Percentiles rank a stretch among this genome's conserved stretches.
Evolutionary conservation across 2,113 vertebrate genomes (phyloP).

Genomic region (Phyllostomus hastatus): DNA sequence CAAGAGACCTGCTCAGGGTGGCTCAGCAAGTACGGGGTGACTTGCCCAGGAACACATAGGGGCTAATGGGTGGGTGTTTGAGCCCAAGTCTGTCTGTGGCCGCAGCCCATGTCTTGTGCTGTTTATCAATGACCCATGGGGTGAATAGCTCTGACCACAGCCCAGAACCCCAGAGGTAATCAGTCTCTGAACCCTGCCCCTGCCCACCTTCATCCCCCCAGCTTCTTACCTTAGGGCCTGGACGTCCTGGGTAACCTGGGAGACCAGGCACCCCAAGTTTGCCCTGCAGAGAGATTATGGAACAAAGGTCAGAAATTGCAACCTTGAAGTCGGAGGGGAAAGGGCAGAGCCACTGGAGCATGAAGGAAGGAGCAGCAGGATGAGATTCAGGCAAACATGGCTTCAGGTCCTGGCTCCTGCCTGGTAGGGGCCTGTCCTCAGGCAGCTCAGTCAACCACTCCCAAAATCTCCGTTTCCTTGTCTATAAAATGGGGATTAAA

Average conservation of each 20-base stretch:
- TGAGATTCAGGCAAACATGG: background rate
- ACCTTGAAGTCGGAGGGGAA: rapidly evolving
- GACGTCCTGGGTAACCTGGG: constrained; percentile 87
- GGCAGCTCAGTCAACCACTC: background rate
- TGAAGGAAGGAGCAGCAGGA: rapidly evolving
- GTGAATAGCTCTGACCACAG: background rate
- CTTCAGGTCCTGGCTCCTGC: background rate
- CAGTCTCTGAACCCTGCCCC: background rate
- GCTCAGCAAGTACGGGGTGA: background rate
- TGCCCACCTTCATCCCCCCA: background rate
- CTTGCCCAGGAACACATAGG: background rate
- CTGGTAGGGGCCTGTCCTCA: background rate
- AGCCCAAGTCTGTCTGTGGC: background rate
- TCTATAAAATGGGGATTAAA: background rate
- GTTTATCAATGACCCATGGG: background rate
- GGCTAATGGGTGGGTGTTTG: background rate
- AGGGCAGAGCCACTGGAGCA: no score
- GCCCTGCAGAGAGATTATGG: constrained; percentile 74
- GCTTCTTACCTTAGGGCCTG: constrained; percentile 83
- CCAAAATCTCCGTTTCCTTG: background rate
- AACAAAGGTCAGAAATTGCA: background rate
- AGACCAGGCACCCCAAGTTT: constrained; percentile 86
- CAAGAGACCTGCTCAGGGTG: background rate
- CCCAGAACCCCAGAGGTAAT: background rate
- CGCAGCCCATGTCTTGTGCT: background rate